Evolutionary conservation across 2,888 invertebrate genomes (phyloP).

Genomic region (Argyra leucocephala): DNA sequence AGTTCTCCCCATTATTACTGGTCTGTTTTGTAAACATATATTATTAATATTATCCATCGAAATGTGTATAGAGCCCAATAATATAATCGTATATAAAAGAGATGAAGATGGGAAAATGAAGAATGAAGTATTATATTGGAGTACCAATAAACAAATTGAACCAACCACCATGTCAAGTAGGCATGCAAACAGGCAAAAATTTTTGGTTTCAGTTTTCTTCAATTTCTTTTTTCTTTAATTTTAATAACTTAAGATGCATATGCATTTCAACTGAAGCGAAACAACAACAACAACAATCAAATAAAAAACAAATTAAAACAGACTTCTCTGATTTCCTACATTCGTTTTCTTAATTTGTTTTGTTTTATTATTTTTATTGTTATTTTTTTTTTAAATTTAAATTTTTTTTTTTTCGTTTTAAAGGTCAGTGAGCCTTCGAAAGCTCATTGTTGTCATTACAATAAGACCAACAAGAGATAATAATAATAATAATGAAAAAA

Average conservation of each 20-base stretch:
- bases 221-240: neutral
- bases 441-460: slow-evolving; percentile 2
- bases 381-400: neutral
- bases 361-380: too few species aligned
- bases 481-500: too few species aligned
- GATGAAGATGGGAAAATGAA: neutral
- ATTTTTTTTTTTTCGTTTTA: neutral
- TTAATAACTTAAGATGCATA: neutral
- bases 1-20: neutral
- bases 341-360: too few species aligned
- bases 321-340: slow-evolving; percentile 6
- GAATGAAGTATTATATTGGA: neutral
- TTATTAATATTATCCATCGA: neutral
- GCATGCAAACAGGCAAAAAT: neutral
- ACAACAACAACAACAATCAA: neutral
- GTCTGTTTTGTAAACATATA: neutral
- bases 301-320: neutral
- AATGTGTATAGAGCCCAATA: neutral
- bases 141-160: slow-evolving; percentile 3
- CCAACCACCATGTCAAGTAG: neutral
- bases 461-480: too few species aligned
- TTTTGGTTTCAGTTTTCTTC: too few species aligned
- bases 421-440: slow-evolving; percentile 6
- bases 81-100: neutral
- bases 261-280: neutral